phyloP scores from a whole-genome alignment of 2,113 vertebrate species.

The Periophthalmus modestus region DNA sequence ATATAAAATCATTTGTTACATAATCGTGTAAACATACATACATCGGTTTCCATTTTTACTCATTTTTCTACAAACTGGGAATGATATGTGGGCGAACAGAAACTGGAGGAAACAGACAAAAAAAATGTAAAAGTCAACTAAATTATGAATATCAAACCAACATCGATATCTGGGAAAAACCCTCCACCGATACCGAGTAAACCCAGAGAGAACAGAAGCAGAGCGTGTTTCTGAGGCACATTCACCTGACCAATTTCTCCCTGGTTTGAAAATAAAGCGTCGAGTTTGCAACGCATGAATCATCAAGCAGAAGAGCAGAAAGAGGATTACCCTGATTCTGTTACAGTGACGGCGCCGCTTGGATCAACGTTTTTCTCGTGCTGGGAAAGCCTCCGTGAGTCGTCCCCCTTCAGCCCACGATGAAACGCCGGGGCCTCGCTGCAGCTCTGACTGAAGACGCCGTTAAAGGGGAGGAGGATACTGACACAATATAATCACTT shows the following conservation, averaged over 20 bases:
- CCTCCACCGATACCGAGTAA: neutral
- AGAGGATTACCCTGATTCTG: constrained; percentile 56
- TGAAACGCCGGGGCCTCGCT: constrained; percentile 23
- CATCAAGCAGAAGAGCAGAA: constrained; percentile 26
- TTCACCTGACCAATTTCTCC: constrained; percentile 13
- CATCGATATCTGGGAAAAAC: too few relatives aligned
- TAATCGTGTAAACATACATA: too few relatives aligned
- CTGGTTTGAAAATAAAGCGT: constrained; percentile 26
- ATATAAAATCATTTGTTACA: too few relatives aligned
- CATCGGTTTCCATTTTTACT: too few relatives aligned
- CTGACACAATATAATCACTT: too few relatives aligned
- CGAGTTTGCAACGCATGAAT: constrained; percentile 23
- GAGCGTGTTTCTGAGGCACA: neutral
- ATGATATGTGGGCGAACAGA: too few relatives aligned
- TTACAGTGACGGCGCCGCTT: constrained; percentile 27
- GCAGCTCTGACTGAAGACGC: neutral
- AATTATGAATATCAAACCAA: too few relatives aligned
- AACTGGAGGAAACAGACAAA: too few relatives aligned
- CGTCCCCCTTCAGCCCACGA: constrained; percentile 28
- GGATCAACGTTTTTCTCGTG: constrained; percentile 28
- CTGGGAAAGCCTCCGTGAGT: constrained; percentile 31
- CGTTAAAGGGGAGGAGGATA: too few relatives aligned
- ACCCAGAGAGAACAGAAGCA: neutral
- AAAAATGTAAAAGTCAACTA: too few relatives aligned
- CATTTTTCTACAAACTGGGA: too few relatives aligned